Evolutionary conservation across 2,797 vertebrate genomes (phyloP), one percentile per base, ranked within the genome.

Genomic region (Todus mexicanus): DNA sequence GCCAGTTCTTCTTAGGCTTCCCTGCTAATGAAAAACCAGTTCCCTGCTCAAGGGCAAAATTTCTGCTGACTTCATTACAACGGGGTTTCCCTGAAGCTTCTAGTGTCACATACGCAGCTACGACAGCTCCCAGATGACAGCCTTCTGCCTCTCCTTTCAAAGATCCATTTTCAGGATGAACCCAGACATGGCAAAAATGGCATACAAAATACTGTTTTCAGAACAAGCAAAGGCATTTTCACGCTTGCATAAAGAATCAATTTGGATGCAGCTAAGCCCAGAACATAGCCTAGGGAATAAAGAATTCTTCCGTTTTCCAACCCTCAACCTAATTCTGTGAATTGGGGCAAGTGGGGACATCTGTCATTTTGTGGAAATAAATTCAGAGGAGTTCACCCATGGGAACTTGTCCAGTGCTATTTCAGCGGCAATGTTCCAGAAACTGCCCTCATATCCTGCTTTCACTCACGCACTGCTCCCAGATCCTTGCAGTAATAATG

Each of bases 41-140:
- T 75, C 38, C 45, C 31, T 15, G 4, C 35, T 69, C 31, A 7
- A 0, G 4, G 61, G 63, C 11, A 69, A 64, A 83, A 51, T 21
- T 45, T 33, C 63, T 51, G 31, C 53, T 66, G 64, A 60, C 9
- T 60, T 65, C 20, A 45, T 14, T 45, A 31, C 38, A 5, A 0
- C 19, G 73, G 7, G 43, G 17, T 11, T 89, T 69, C 79, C n/a
- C 73, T 40, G 45, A 10, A 72, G 57, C 37, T 77, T 65, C 47
- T 6, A 16, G 5, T 11, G 25, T 7, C 12, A 1, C 2, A 11
- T 7, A 21, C 0, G 0, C 19, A 71, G 76, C 59, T 54, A 11
- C 1, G 13, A 37, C 13, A 15, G 33, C n/a, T 75, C 37, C 11
- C 38, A 71, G 10, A 43, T 15, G 13, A 23, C 57, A 78, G 61